Base-by-base conservation (phyloP, 2,113 vertebrate genomes). In the Siniperca chuatsi region DNA sequence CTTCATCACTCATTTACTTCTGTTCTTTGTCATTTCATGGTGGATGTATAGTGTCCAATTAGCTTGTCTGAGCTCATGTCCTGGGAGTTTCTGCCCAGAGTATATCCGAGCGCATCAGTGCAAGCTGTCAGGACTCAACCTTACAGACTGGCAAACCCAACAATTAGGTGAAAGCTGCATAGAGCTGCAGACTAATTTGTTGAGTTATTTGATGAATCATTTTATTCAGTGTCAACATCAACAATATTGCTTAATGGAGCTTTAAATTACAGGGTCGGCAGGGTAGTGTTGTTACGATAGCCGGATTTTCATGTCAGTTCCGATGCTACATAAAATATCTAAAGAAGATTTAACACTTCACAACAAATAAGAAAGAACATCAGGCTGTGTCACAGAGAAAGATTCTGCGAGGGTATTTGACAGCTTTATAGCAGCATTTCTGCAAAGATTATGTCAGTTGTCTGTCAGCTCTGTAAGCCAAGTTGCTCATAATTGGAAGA, bases 241-340 rank as follows among this genome's bases (percentile, higher is more conserved):
- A 44, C n/a, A 48, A 11, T 40, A 70, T 42, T 79, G 80, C 29
- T 75, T 78, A 86, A 87, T 78, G 67, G 68, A 87, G 87, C 75
- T 85, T 71, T 66, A 61, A 78, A 87, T 85, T 54, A 52, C 67
- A 83, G 40, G 72, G 42, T 25, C 50, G n/a, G 48, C 33, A 35
- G 20, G 29, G 4, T 42, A 29, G 66, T 42, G 64, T 64, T 80
- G 75, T 44, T 70, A 66, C 46, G 21, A 84, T 55, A 68, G 72
- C 16, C 4, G 5, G 12, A 61, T 76, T 62, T 69, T 68, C 35
- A 66, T 58, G 16, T 78, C 48, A 21, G 16, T 68, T 71, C 54
- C 25, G 60, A n/a, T 20, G 44, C 23, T 33, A 15, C 33, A 65
- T 71, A 86, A 70, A 81, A 65, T 40, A 71, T 69, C 21, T 57